Base-by-base conservation (phyloP, 2,888 invertebrate species). In the Acronicta alni region DNA sequence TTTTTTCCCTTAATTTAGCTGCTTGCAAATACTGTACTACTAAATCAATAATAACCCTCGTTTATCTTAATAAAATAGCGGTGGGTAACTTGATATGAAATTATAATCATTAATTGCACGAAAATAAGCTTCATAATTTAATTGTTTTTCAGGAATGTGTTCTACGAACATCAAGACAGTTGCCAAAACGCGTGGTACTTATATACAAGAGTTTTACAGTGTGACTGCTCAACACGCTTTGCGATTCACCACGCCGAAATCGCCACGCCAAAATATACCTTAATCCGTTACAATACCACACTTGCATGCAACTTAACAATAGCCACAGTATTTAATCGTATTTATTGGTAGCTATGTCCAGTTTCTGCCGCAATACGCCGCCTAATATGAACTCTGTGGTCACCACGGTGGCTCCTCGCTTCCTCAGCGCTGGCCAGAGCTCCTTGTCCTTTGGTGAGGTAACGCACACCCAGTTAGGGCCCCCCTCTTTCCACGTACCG, bases 321-420 rank as follows among this genome's bases (percentile, higher is more conserved):
- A n/a, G n/a, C n/a, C 32, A 32, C 14, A 32, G 6, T 30, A 42
- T 32, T 8, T 72, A 65, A 15, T 54, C 53, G 23, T 76, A 71
- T 32, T 16, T 74, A 54, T 83, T 81, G 3, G 18, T 45, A 0
- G 75, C 69, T 1, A 91, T 72, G 6, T 92, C 89, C 0, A 89
- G 39, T 8, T 55, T 72, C 67, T 94, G 93, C 2, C 77, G 64
- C 41, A 94, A 66, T 2, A 91, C 93, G 0, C 93, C 93, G 0
- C 82, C 82, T 6, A 94, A 79, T 9, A 93, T 85, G 57, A 92
- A 83, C 66, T 93, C 93, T 0, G 86, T 80, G 59, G 85, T 75
- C 2, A 93, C 92, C 0, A 93, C 16, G 0, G 57, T 61, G 0
- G 92, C 93, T 0, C 93, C 92, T 0, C 81, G 79, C 15, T 67